Evolutionary conservation across 2,113 vertebrate species (phyloP), one percentile per base, ranked within the genome.

Genomic region (Erythrolamprus reginae): DNA sequence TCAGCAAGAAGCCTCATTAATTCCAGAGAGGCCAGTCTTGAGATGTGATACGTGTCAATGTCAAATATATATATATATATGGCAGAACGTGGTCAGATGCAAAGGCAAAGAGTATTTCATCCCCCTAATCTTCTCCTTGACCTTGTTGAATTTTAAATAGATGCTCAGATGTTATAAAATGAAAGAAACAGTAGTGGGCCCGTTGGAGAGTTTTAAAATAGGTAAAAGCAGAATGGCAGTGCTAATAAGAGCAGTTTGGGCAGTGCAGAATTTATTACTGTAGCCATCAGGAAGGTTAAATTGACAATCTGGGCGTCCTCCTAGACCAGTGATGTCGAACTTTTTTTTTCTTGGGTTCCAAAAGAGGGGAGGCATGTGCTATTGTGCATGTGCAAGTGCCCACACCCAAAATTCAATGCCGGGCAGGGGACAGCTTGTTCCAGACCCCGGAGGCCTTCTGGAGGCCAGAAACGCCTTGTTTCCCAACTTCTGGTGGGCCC

Each of bases 1-100:
- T 47, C 70, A 88, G 77, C 88, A 52, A 52, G 85, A 70, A 26
- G 48, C 56, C 89, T 48, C 86, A 70, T 90, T 92, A 90, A 88
- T 90, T 92, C 89, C 77, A 24, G 48, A 84, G 77, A 65, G 77
- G 58, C 55, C 65, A 70, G 26, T 53, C 86, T 52, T 70, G 89
- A 84, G 48, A 50, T 47, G 88, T 65, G 85, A 83, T 83, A 50
- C 26, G 61, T 13, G 10, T 90, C 88, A 84, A 10, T 61, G 48
- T 87, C 45, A 90, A 87, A 58, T 21, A 89, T 42, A 55, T 88
- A 58, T 83, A 58, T 21, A 89, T 42, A 55, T 88, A 58, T 83
- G 85, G 70, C 33, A 84, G 53, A 65, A 84, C 50, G 19, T 90
- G 89, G 26, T 19, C 77, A 65, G 55, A 48, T 28, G 28, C 17